phyloP scores from a whole-genome alignment of 2,113 vertebrate species.

The Ammodytes dubius region DNA sequence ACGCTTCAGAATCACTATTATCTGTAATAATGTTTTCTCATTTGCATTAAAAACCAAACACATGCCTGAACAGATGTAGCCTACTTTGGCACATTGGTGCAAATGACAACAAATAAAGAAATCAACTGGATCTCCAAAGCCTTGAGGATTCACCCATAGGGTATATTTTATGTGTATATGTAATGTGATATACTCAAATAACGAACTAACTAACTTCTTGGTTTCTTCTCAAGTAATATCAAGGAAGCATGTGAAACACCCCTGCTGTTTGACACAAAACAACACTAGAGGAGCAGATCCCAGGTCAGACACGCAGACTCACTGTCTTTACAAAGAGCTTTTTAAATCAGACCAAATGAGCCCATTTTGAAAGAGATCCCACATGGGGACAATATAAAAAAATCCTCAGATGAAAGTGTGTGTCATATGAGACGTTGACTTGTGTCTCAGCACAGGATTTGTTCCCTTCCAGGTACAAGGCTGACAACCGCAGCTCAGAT shows the following conservation, averaged over 20 bases:
- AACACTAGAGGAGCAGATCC: not conserved
- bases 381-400: not conserved
- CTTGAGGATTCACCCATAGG: no score
- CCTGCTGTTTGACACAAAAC: slow-evolving; percentile 16
- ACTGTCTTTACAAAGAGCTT: not conserved
- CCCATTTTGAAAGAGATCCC: not conserved
- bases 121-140: no score
- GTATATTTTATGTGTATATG: no score
- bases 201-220: not conserved
- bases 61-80: not conserved
- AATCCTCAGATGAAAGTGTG: not conserved
- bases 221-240: not conserved
- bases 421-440: not conserved
- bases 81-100: not conserved
- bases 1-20: not conserved
- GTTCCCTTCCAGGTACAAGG: not conserved
- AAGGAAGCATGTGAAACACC: not conserved
- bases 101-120: no score
- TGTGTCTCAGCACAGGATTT: not conserved
- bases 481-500: not conserved
- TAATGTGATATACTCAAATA: not conserved
- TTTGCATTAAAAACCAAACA: not conserved
- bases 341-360: not conserved
- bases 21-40: not conserved
- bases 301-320: slow-evolving; percentile 19